Percentiles rank a stretch among this genome's conserved stretches.
These are phyloP conservation scores for Oscheius sp. DNA, from an alignment of 1,140 invertebrate genomes.

Conservation along the genomic window DNA sequence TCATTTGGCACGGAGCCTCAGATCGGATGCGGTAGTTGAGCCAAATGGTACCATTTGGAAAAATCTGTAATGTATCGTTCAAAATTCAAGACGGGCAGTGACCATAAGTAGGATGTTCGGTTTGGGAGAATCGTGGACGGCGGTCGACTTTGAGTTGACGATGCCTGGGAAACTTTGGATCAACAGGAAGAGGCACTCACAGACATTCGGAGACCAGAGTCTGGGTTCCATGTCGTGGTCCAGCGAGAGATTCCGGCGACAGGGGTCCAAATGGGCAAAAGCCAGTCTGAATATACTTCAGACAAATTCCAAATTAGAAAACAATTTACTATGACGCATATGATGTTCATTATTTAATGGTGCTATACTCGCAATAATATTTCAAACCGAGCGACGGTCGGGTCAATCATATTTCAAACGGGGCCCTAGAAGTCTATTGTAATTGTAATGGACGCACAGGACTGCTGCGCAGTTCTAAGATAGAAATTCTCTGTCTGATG, in stretches of 20 bases:
- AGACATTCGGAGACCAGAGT: slow-evolving; percentile 59
- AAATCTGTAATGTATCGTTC: slow-evolving; percentile 61
- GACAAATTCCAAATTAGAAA: background rate
- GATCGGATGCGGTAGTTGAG: slow-evolving; percentile 60
- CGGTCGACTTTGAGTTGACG: slow-evolving; percentile 57
- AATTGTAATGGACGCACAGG: too few relatives aligned
- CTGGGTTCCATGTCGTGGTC: slow-evolving; percentile 60
- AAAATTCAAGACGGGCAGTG: too few relatives aligned
- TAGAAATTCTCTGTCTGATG: too few relatives aligned
- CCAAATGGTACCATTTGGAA: slow-evolving; percentile 60
- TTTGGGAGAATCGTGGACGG: slow-evolving; percentile 58
- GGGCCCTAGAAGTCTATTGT: too few relatives aligned
- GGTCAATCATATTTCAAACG: too few relatives aligned
- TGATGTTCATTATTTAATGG: too few relatives aligned
- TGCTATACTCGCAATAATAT: too few relatives aligned
- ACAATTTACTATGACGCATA: too few relatives aligned
- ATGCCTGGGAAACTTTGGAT: slow-evolving; percentile 23
- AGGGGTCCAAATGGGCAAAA: slow-evolving; percentile 52
- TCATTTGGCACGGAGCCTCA: slow-evolving; percentile 58
- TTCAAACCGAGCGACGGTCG: too few relatives aligned
- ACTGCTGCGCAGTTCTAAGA: too few relatives aligned
- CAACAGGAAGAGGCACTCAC: slow-evolving; percentile 12
- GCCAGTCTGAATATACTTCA: slow-evolving; percentile 6
- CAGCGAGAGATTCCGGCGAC: slow-evolving; percentile 53
- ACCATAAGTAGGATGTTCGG: slow-evolving; percentile 60